Conservation (phyloP, 2,113 vertebrate species). For the Aviceda subcristata region DNA sequence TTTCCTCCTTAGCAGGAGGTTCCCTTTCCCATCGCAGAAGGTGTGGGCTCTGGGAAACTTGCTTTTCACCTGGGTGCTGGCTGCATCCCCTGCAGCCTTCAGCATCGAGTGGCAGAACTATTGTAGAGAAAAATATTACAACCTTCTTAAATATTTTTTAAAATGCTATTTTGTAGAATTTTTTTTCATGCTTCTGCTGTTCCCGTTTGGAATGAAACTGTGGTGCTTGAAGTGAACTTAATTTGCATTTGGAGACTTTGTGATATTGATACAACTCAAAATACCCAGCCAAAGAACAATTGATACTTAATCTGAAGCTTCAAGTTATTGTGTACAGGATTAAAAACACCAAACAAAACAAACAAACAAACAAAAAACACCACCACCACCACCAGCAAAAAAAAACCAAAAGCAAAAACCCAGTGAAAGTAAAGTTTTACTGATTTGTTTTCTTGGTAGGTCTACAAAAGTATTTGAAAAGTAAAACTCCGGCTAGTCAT, state of each 20-base stretch:
- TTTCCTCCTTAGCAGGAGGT: neutral
- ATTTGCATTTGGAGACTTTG: neutral
- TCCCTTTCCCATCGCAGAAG: neutral
- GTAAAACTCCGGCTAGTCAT: neutral
- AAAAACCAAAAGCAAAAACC: neutral
- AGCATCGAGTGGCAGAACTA: rapidly evolving
- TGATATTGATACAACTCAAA: neutral
- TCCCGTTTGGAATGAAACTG: neutral
- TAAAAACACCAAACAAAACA: neutral
- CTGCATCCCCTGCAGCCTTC: neutral
- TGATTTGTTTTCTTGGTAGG: neutral
- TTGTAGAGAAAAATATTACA: rapidly evolving
- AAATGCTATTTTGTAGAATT: rapidly evolving
- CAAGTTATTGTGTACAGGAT: neutral
- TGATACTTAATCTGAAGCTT: neutral
- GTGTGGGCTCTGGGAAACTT: neutral
- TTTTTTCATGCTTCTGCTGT: neutral
- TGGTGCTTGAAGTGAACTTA: neutral
- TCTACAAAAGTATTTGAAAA: neutral
- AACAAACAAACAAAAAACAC: no score
- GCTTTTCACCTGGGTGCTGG: no score
- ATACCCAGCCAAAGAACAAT: neutral
- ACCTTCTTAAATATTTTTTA: neutral
- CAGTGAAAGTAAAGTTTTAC: neutral
- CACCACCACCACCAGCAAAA: neutral